Evolutionary conservation across 2,797 vertebrate genomes (phyloP).

Genomic region (Danio tinwini): DNA sequence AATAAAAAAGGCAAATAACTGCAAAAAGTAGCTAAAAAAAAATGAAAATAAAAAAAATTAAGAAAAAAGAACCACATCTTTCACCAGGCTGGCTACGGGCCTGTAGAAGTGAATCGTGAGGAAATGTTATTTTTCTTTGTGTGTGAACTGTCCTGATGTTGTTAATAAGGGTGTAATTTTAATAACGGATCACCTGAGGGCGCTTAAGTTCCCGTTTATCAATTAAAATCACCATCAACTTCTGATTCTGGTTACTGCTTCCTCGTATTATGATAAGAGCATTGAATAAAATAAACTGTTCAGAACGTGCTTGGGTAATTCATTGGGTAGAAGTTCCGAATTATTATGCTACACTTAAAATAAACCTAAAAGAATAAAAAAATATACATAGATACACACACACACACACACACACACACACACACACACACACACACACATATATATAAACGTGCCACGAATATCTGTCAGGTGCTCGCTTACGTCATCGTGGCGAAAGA

Average conservation of each 20-base stretch:
- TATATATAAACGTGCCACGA: not conserved
- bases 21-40: too few relatives aligned
- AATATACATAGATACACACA: too few relatives aligned
- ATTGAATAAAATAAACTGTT: not conserved
- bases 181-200: not conserved
- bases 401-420: too few relatives aligned
- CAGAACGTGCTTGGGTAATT: not conserved
- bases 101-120: too few relatives aligned
- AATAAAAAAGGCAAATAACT: too few relatives aligned
- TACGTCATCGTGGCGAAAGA: conserved; percentile 22
- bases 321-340: not conserved
- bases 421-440: too few relatives aligned
- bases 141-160: not conserved
- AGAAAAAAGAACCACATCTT: too few relatives aligned
- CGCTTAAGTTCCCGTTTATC: too few relatives aligned
- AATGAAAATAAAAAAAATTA: too few relatives aligned
- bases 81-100: too few relatives aligned
- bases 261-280: not conserved
- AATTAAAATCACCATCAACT: not conserved
- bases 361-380: too few relatives aligned
- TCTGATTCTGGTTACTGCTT: not conserved
- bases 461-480: conserved; percentile 3
- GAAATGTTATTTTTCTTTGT: too few relatives aligned
- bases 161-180: not conserved
- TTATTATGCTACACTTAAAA: not conserved